These are phyloP conservation scores for Argyra leucocephala DNA, from an alignment of 2,888 invertebrate species.

Conservation along the genomic window DNA sequence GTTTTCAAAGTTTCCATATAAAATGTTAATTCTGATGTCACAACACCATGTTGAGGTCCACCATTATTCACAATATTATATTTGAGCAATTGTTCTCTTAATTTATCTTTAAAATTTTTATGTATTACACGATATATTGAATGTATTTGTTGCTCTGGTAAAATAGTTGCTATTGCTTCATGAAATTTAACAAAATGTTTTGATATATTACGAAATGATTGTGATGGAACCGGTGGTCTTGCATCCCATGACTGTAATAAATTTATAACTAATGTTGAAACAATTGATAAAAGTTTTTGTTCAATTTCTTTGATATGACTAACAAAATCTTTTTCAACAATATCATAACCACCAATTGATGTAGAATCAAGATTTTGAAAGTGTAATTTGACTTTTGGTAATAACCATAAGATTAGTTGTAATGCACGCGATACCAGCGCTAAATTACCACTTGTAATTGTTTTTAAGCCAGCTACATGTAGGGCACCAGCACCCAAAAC, in stretches of 20 bases:
- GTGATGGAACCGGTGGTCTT: conserved; percentile 88
- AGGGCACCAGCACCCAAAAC: conserved; percentile 95
- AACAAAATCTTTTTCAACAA: conserved; percentile 67
- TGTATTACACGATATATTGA: conserved; percentile 69
- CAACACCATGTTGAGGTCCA: conserved; percentile 91
- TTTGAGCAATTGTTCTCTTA: conserved; percentile 71
- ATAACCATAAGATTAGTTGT: conserved; percentile 69
- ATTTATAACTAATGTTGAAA: conserved; percentile 71
- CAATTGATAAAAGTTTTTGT: conserved; percentile 81
- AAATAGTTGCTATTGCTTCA: conserved; percentile 77
- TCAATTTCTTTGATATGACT: conserved; percentile 89
- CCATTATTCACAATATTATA: conserved; percentile 90
- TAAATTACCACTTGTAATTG: conserved; percentile 88
- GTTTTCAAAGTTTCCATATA: conserved; percentile 79
- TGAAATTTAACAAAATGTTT: conserved; percentile 83
- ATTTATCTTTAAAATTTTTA: conserved; percentile 74
- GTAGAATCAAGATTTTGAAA: conserved; percentile 51
- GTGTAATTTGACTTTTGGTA: conserved; percentile 61
- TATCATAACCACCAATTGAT: conserved; percentile 51
- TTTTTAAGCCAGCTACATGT: conserved; percentile 85
- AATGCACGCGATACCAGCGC: conserved; percentile 76
- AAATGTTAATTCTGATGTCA: conserved; percentile 85
- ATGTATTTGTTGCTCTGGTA: conserved; percentile 70
- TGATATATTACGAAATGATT: conserved; percentile 76
- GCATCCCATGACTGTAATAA: conserved; percentile 86